A percentile compares a stretch with the other conserved stretches of the same genome.
phyloP scores from a whole-genome alignment of 2,113 vertebrate species.

The Otis tarda region DNA sequence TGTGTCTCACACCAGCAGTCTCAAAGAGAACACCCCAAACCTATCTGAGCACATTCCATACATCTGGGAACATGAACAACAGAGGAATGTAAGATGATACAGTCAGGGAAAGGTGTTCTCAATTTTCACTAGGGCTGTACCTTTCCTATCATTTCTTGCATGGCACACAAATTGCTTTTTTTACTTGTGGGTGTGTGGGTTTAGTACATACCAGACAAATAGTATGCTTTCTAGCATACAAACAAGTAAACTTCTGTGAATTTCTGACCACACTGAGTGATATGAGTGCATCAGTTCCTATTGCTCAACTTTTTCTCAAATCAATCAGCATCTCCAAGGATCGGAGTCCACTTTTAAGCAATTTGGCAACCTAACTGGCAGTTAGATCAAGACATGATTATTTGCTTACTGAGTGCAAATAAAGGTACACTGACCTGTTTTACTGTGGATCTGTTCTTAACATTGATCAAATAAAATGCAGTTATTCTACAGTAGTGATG shows the following conservation, averaged over 20 bases:
- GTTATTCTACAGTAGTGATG: background rate
- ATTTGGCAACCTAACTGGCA: background rate
- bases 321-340: background rate
- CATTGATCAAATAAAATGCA: background rate
- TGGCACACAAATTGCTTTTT: background rate
- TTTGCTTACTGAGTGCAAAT: background rate
- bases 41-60: background rate
- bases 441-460: background rate
- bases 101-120: background rate
- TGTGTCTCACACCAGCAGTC: background rate
- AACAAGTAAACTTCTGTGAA: background rate
- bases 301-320: background rate
- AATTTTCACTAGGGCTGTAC: background rate
- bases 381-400: background rate
- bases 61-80: background rate
- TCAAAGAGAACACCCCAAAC: background rate
- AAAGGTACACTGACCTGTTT: background rate
- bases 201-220: background rate
- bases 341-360: conserved; percentile 6
- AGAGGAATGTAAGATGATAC: background rate
- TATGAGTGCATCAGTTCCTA: background rate
- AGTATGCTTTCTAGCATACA: background rate
- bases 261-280: background rate
- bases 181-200: background rate
- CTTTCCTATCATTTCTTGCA: background rate